These are phyloP conservation scores for Chironomus riparius DNA, from an alignment of 2,888 invertebrate genomes.

Conservation along the genomic window DNA sequence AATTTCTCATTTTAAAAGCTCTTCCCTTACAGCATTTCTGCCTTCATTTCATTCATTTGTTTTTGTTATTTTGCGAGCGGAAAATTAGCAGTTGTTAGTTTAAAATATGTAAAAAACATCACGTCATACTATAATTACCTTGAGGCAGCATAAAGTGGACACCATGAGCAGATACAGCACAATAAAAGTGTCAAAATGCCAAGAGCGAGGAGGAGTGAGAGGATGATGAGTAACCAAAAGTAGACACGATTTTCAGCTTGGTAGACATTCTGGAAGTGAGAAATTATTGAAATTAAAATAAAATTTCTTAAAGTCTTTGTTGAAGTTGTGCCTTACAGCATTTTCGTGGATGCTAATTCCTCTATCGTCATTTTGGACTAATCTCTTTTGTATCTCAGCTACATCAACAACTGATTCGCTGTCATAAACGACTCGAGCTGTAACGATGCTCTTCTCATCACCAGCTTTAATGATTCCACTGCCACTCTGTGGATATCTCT, in stretches of 20 bases:
- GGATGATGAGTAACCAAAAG: slow-evolving; percentile 68
- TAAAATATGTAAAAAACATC: neutral
- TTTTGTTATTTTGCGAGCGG: slow-evolving; percentile 17
- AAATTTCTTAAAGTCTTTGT: neutral
- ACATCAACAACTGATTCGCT: slow-evolving; percentile 60
- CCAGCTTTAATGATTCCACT: slow-evolving; percentile 47
- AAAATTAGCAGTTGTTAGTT: slow-evolving; percentile 26
- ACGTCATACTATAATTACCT: slow-evolving; percentile 44
- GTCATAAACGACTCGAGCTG: slow-evolving; percentile 59
- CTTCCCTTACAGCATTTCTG: no score
- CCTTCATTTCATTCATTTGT: neutral
- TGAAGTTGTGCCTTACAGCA: slow-evolving; percentile 33
- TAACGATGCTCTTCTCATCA: slow-evolving; percentile 59
- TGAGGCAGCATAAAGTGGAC: slow-evolving; percentile 71
- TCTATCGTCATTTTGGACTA: slow-evolving; percentile 42
- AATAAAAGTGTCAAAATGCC: slow-evolving; percentile 62
- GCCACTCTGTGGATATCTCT: slow-evolving; percentile 52
- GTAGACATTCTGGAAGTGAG: slow-evolving; percentile 51
- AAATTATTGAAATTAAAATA: neutral
- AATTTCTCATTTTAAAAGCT: no score
- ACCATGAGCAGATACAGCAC: slow-evolving; percentile 77
- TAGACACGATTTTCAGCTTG: slow-evolving; percentile 62
- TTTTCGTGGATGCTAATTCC: slow-evolving; percentile 40
- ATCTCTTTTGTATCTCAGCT: slow-evolving; percentile 58
- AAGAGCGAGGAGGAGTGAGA: slow-evolving; percentile 64